Conservation (phyloP, 2,888 invertebrate genomes). For the Coenonympha arcania region DNA sequence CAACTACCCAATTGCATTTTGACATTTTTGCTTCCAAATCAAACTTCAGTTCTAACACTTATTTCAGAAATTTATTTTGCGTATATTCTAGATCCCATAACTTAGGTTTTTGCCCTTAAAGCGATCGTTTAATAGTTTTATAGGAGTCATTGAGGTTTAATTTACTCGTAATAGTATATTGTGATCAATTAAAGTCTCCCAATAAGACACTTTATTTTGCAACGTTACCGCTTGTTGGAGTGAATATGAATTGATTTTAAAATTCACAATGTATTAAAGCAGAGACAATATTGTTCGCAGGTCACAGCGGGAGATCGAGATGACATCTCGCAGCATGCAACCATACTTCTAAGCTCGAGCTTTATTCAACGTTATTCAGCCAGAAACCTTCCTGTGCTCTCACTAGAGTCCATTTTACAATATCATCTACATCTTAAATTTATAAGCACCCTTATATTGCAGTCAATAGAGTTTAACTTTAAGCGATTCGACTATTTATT, state of each 20-base stretch:
- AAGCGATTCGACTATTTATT: slow-evolving; percentile 49
- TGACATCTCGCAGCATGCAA: slow-evolving; percentile 72
- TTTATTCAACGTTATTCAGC: slow-evolving; percentile 31
- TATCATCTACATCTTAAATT: slow-evolving; percentile 11
- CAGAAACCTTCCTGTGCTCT: slow-evolving; percentile 28
- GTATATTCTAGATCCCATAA: no score
- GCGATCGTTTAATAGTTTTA: no score
- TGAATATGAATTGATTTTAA: slow-evolving; percentile 68
- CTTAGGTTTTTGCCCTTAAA: no score
- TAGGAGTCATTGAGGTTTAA: no score
- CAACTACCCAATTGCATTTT: no score
- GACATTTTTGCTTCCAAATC: no score
- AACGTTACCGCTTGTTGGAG: slow-evolving; percentile 36
- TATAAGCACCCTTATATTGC: slow-evolving; percentile 35
- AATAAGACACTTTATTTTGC: slow-evolving; percentile 13
- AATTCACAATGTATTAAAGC: slow-evolving; percentile 65
- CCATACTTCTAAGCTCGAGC: slow-evolving; percentile 50
- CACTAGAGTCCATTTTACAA: slow-evolving; percentile 38
- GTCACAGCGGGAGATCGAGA: slow-evolving; percentile 66
- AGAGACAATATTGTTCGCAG: slow-evolving; percentile 72
- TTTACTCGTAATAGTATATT: background rate
- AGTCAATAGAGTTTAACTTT: slow-evolving; percentile 48
- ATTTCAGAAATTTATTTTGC: no score
- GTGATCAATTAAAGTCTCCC: background rate
- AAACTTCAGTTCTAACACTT: no score